A percentile compares a stretch with the other conserved stretches of the same genome.
Conservation (phyloP, 2,888 invertebrate genomes). For the Stegana nigrithorax region DNA sequence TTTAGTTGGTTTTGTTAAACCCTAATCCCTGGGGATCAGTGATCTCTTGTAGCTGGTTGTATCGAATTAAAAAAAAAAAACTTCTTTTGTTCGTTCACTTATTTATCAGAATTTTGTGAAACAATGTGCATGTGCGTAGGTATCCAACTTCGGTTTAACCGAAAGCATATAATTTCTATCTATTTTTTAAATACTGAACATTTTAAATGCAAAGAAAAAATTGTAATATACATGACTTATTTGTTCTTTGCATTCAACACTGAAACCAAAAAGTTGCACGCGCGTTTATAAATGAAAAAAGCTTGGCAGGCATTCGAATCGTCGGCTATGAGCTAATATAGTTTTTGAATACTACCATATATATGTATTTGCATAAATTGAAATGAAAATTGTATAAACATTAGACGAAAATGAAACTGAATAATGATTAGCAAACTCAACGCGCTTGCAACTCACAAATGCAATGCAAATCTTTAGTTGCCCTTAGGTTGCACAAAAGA, state of each 20-base stretch:
- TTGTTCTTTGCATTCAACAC: constrained; percentile 66
- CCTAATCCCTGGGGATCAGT: too few relatives aligned
- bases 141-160: background rate
- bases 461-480: constrained; percentile 51
- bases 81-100: too few relatives aligned
- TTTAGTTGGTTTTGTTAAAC: too few relatives aligned
- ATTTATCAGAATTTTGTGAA: background rate
- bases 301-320: too few relatives aligned
- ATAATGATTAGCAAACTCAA: constrained; percentile 29
- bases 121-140: background rate
- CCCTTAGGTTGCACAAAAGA: constrained; percentile 54
- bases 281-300: constrained; percentile 46
- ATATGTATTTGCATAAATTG: background rate
- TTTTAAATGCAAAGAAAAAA: constrained; percentile 62
- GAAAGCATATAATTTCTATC: background rate
- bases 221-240: constrained; percentile 50
- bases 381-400: too few relatives aligned
- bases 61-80: too few relatives aligned
- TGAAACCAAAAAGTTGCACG: constrained; percentile 62
- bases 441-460: constrained; percentile 67
- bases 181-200: constrained; percentile 16
- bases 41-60: too few relatives aligned
- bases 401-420: background rate
- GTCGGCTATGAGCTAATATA: too few relatives aligned
- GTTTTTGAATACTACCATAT: constrained; percentile 20